phyloP scores from a whole-genome alignment of 2,888 invertebrate genomes.

The Tiphia femorata region DNA sequence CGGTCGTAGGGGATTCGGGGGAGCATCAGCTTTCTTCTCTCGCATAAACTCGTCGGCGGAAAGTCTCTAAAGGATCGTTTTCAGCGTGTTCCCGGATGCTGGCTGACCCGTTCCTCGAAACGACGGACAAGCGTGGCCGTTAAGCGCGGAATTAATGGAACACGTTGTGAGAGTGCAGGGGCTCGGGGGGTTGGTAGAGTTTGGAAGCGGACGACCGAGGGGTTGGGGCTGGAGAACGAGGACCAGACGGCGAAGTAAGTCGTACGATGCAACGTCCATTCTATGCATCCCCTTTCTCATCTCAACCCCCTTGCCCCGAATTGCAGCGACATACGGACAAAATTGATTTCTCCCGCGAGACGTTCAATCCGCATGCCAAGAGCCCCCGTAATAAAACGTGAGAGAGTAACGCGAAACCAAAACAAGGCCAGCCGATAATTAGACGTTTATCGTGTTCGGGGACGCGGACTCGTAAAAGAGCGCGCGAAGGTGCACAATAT shows the following conservation, averaged over 20 bases:
- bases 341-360: slow-evolving; percentile 41
- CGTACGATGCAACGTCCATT: too few species aligned
- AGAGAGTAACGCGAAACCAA: slow-evolving; percentile 12
- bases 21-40: too few species aligned
- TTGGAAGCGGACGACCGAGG: background rate
- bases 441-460: slow-evolving; percentile 33
- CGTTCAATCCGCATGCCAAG: slow-evolving; percentile 19
- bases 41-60: too few species aligned
- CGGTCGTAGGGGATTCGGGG: too few species aligned
- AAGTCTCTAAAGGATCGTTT: too few species aligned
- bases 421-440: slow-evolving; percentile 29
- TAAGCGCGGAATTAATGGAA: slow-evolving; percentile 26
- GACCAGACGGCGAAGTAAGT: slow-evolving; percentile 13
- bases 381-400: too few species aligned
- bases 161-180: slow-evolving; percentile 17
- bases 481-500: too few species aligned
- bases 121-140: slow-evolving; percentile 2
- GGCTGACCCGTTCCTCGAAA: too few species aligned
- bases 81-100: too few species aligned
- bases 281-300: too few species aligned
- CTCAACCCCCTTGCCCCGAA: too few species aligned
- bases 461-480: too few species aligned
- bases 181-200: background rate
- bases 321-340: slow-evolving; percentile 29
- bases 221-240: slow-evolving; percentile 5